Conservation (phyloP, 92 coral and sea anemone genomes). For the Palythoa heliodiscus region DNA sequence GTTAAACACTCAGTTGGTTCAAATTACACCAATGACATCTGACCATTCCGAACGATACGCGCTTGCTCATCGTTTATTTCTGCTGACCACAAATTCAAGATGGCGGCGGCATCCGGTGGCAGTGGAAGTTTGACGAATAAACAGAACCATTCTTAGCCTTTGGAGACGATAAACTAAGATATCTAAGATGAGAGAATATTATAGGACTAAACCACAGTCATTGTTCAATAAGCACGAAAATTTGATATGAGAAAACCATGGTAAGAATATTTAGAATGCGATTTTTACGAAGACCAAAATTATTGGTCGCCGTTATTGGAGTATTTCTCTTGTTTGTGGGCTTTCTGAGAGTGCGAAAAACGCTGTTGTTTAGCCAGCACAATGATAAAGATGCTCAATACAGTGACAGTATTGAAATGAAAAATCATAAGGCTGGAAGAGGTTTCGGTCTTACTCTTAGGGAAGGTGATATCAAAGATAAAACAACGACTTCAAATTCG, state of each 20-base stretch:
- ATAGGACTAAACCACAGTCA: not conserved
- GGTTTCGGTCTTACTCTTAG: not conserved
- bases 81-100: too few species aligned
- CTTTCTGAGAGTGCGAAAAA: conserved; percentile 1
- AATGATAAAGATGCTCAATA: not conserved
- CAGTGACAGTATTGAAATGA: not conserved
- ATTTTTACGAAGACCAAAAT: conserved; percentile 29
- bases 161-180: too few species aligned
- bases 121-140: too few species aligned
- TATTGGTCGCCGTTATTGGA: conserved; percentile 10
- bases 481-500: not conserved
- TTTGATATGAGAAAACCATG: not conserved
- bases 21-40: not conserved
- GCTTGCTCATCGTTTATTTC: too few species aligned
- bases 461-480: not conserved
- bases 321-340: conserved; percentile 20
- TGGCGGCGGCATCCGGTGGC: too few species aligned
- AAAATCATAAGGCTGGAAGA: conserved; percentile 1
- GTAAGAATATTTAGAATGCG: conserved; percentile 18
- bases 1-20: not conserved
- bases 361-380: not conserved
- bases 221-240: not conserved
- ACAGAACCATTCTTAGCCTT: too few species aligned
- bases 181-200: too few species aligned
- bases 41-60: not conserved